Evolutionary conservation across 2,888 invertebrate genomes (phyloP).

Genomic region (Invenusta paracnida): DNA sequence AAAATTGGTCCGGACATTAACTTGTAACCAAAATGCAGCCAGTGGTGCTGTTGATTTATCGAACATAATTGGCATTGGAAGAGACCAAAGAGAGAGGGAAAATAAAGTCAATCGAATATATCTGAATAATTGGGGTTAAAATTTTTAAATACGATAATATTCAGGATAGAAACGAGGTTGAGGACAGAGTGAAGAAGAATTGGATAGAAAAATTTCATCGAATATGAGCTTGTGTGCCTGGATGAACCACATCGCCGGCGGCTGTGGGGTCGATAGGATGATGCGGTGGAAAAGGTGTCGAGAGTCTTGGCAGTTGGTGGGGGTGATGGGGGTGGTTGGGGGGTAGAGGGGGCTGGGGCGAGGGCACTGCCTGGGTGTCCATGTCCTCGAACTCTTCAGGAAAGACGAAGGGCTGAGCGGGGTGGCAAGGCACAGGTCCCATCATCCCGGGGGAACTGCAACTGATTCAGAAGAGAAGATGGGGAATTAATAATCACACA

Average conservation of each 20-base stretch:
- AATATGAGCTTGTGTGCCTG: not conserved
- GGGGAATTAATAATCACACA: not conserved
- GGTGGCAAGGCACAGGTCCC: not conserved
- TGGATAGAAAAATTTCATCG: not conserved
- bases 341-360: too few relatives aligned
- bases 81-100: too few relatives aligned
- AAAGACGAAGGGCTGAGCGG: conserved; percentile 32
- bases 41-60: too few relatives aligned
- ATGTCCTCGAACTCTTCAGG: conserved; percentile 39
- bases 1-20: too few relatives aligned
- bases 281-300: not conserved
- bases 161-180: not conserved
- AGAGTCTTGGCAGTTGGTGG: not conserved
- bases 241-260: not conserved
- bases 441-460: not conserved
- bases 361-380: conserved; percentile 7
- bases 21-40: too few relatives aligned
- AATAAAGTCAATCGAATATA: too few relatives aligned
- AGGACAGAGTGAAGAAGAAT: not conserved
- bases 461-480: not conserved
- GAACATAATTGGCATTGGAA: too few relatives aligned
- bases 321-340: not conserved
- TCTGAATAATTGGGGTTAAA: too few relatives aligned
- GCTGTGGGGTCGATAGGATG: not conserved
- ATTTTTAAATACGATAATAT: too few relatives aligned